phyloP scores from a whole-genome alignment of 2,888 invertebrate genomes.

The Dicyrtomina minuta region DNA sequence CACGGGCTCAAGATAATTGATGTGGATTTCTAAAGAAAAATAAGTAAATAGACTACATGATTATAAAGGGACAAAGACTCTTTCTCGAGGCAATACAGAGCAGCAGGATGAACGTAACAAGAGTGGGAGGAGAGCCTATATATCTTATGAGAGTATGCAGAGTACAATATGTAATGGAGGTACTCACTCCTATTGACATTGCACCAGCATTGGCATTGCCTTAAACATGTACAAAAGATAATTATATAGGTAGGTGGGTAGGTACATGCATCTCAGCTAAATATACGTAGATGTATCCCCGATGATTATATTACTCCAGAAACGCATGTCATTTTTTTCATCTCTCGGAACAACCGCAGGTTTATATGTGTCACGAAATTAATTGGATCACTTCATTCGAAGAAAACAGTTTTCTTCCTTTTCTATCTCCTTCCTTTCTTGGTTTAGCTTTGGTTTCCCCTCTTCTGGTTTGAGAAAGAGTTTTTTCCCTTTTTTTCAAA shows the following conservation, averaged over 20 bases:
- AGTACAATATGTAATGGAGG: too few relatives aligned
- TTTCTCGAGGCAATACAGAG: not conserved
- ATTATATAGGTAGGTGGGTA: too few relatives aligned
- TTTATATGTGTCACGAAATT: constrained; percentile 20
- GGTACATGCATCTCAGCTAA: too few relatives aligned
- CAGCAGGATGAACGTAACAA: not conserved
- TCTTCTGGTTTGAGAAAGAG: too few relatives aligned
- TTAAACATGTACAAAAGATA: too few relatives aligned
- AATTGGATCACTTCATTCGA: constrained; percentile 26
- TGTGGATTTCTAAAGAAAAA: constrained; percentile 15
- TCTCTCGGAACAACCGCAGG: constrained; percentile 3
- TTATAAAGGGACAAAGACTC: constrained; percentile 1
- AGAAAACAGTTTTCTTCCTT: constrained; percentile 5
- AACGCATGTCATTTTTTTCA: not conserved
- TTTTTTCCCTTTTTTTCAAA: too few relatives aligned
- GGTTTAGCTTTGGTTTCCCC: too few relatives aligned
- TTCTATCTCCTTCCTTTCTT: not conserved
- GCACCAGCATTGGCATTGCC: too few relatives aligned
- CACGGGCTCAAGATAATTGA: not conserved
- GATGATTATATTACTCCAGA: too few relatives aligned
- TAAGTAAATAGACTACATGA: constrained; percentile 7
- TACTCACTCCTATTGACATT: too few relatives aligned
- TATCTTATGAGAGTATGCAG: not conserved
- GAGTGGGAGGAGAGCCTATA: too few relatives aligned
- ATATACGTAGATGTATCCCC: not conserved